Evolutionary conservation across 2,797 vertebrate species (phyloP).

Genomic region (Gadopsis marmoratus): DNA sequence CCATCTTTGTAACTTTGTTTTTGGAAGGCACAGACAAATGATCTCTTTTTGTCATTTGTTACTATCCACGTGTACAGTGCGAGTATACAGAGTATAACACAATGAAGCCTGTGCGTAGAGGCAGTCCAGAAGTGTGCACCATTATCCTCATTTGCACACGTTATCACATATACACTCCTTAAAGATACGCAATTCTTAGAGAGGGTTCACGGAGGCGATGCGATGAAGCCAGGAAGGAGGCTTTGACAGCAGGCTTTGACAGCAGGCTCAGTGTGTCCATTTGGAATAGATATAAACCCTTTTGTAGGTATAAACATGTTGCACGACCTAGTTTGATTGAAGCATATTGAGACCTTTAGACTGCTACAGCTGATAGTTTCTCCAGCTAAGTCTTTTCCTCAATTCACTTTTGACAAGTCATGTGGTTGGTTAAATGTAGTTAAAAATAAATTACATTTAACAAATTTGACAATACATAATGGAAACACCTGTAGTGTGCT

Average conservation of each 20-base stretch:
- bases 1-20: not conserved
- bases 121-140: too few species aligned
- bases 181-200: not conserved
- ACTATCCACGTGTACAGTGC: too few species aligned
- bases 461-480: not conserved
- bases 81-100: too few species aligned
- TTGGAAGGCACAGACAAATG: not conserved
- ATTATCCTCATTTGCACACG: not conserved
- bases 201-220: not conserved
- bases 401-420: not conserved
- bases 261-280: not conserved
- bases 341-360: not conserved
- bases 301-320: not conserved
- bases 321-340: not conserved
- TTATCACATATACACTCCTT: not conserved
- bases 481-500: conserved; percentile 2
- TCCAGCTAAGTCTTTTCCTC: not conserved
- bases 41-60: too few species aligned
- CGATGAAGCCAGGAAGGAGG: not conserved
- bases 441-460: not conserved
- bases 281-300: not conserved
- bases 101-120: too few species aligned
- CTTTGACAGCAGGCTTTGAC: not conserved
- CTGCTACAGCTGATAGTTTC: not conserved
- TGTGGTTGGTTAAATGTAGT: not conserved